Conservation (phyloP, 1,140 invertebrate species). For the Cylas formicarius region DNA sequence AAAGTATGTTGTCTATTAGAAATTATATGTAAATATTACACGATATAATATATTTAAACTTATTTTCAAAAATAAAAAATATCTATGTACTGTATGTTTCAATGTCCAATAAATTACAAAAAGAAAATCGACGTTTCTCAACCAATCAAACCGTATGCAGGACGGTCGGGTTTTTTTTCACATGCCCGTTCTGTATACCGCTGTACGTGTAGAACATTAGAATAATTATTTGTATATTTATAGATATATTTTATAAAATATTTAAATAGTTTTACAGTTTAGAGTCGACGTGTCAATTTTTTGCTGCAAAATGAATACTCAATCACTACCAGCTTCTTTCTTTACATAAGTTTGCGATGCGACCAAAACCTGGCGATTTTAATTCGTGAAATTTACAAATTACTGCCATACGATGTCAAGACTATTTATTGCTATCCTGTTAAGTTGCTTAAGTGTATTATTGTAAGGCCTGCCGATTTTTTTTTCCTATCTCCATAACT, state of each 20-base stretch:
- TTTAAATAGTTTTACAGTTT: neutral
- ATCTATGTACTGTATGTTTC: conserved; percentile 11
- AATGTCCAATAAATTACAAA: conserved; percentile 16
- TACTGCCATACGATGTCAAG: no score
- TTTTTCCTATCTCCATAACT: no score
- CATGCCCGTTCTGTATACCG: neutral
- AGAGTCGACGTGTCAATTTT: neutral
- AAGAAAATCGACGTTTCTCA: no score
- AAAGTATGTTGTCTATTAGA: conserved; percentile 29
- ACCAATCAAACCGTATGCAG: no score
- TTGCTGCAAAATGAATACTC: conserved; percentile 3
- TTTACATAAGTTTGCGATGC: no score
- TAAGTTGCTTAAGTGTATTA: no score
- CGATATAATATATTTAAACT: conserved; percentile 18
- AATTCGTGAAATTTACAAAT: no score
- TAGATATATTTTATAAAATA: conserved; percentile 18
- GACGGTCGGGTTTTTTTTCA: no score
- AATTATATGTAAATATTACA: conserved; percentile 26
- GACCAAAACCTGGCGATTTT: no score
- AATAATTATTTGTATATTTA: conserved; percentile 16
- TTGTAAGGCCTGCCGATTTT: no score
- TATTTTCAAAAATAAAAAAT: conserved; percentile 16
- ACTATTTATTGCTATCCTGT: no score
- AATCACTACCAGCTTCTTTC: no score
- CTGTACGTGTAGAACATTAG: neutral